These are phyloP conservation scores for Oreohelix idahoensis DNA, from an alignment of 1,140 invertebrate species.

Conservation along the genomic window DNA sequence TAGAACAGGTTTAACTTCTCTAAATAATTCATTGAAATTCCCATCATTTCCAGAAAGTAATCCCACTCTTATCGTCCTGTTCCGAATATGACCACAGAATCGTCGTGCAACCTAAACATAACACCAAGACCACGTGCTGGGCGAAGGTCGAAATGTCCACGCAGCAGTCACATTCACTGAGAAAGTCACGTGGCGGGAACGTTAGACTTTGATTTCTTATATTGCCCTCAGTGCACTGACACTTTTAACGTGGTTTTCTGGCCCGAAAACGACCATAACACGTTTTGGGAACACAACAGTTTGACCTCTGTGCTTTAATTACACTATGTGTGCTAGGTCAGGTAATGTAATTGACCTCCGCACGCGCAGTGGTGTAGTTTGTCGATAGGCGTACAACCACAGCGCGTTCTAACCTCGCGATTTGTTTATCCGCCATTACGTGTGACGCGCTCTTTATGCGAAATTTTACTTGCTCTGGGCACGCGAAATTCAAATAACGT, in stretches of 20 bases:
- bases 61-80: too few species aligned
- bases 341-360: conserved; percentile 22
- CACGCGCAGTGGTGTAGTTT: neutral
- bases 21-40: too few species aligned
- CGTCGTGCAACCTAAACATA: too few species aligned
- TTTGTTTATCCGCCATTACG: conserved; percentile 22
- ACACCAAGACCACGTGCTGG: too few species aligned
- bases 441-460: neutral
- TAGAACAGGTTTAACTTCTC: too few species aligned
- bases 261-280: neutral
- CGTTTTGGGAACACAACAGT: neutral
- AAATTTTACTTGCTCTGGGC: neutral
- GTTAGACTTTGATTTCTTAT: neutral
- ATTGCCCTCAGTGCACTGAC: neutral
- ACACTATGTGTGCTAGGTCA: conserved; percentile 19
- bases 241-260: neutral
- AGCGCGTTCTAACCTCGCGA: neutral
- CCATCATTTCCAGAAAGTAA: too few species aligned
- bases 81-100: too few species aligned
- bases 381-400: neutral
- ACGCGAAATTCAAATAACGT: conserved; percentile 2
- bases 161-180: neutral
- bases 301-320: conserved; percentile 23
- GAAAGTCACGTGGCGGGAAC: neutral
- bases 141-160: too few species aligned